Base-by-base conservation (phyloP, 2,888 invertebrate genomes). In the Epinotia brunnichana region DNA sequence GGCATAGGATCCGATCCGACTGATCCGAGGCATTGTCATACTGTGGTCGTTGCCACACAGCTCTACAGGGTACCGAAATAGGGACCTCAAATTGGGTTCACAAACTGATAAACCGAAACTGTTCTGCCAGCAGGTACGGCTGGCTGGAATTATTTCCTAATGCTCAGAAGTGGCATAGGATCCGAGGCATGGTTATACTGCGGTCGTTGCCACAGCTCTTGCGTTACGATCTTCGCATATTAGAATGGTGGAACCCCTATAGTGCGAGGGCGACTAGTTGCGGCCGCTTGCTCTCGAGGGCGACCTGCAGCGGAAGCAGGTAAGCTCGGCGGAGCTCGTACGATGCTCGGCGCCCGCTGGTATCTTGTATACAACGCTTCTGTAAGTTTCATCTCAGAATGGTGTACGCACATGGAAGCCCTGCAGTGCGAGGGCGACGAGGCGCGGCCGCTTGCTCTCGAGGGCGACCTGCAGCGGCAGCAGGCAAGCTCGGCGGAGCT, bases 241-340 rank as follows among this genome's bases (percentile, higher is more conserved):
- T 29, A 29, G 2, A 29, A 29, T 29, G 29, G 29, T 29, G 98
- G 84, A 99, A 95, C 77, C 98, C 98, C 83, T 96, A 96, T 57
- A 99, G 92, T 11, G 97, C 97, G 86, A 96, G 95, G 54, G 96
- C 94, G 74, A 98, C 96, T 77, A 98, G 95, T 87, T 97, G 97
- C 81, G 96, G 96, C 77, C 96, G 95, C 85, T 97, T 97, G 77
- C 96, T 97, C 88, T 98, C 98, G 80, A 99, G 92, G 35, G 98
- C 96, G 81, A 97, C 94, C 89, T 98, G 98, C 79, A 99, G 93
- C 2, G 98, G 96, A 78, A 95, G 94, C 80, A 98, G 95, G 90
- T 98, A 98, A 77, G 95, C 96, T 74, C 97, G 96, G 80, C 98
- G 95, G 76, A 98, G 87, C 88, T 98, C 97, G 91, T 96, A 95